Evolutionary conservation across 1,140 invertebrate species (phyloP).

Genomic region (Drosophila ohnishii): DNA sequence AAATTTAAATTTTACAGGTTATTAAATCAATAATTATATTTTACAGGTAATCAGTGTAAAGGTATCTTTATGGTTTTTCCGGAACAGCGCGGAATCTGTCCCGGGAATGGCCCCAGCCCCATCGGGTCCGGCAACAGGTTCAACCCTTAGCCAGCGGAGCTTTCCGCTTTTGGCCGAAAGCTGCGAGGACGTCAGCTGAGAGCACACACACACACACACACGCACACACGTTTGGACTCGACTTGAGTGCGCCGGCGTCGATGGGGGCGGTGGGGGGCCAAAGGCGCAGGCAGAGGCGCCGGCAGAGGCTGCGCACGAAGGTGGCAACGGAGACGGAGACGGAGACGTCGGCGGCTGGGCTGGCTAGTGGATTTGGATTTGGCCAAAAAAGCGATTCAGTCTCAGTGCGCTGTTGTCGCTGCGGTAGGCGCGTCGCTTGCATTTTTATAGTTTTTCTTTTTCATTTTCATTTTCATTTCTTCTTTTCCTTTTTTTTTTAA

Average conservation of each 20-base stretch:
- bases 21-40: too few relatives aligned
- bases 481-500: constrained; percentile 9
- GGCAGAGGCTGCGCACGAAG: constrained; percentile 17
- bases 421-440: constrained; percentile 63
- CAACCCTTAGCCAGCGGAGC: constrained; percentile 56
- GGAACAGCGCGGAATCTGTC: too few relatives aligned
- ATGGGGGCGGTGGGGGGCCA: constrained; percentile 2
- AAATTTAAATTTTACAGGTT: too few relatives aligned
- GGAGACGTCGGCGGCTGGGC: constrained; percentile 24
- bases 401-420: constrained; percentile 76
- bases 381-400: constrained; percentile 54
- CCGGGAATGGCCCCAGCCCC: neutral
- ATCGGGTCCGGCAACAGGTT: constrained; percentile 56
- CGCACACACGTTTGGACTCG: neutral
- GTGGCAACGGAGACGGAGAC: constrained; percentile 6
- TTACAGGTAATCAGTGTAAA: neutral
- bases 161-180: constrained; percentile 30
- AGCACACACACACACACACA: constrained; percentile 1
- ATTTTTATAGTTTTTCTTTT: constrained; percentile 12
- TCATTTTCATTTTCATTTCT: constrained; percentile 16
- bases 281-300: constrained; percentile 10
- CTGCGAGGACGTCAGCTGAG: constrained; percentile 48
- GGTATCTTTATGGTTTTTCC: neutral
- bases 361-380: constrained; percentile 45
- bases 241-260: constrained; percentile 15